Conservation (phyloP, 2,888 invertebrate genomes). For the Rambutsinella grinnellia region DNA sequence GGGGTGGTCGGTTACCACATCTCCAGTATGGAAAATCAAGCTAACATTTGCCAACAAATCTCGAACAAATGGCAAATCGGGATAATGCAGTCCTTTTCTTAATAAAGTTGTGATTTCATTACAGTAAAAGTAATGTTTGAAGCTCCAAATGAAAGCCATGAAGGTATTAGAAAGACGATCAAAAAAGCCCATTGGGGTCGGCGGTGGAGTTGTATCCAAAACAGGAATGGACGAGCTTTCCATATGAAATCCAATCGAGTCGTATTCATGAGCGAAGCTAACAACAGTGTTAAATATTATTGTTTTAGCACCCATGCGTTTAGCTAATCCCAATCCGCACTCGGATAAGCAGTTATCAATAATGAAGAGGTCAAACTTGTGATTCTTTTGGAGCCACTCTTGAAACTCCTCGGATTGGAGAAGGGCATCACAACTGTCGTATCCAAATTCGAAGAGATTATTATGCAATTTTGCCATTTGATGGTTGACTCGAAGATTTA, state of each 20-base stretch:
- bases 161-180: conserved; percentile 19
- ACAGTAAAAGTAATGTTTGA: background rate
- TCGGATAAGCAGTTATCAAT: conserved; percentile 53
- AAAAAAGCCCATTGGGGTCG: conserved; percentile 23
- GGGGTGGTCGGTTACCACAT: conserved; percentile 23
- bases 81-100: background rate
- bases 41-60: conserved; percentile 16
- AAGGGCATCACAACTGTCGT: conserved; percentile 13
- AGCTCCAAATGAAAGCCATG: conserved; percentile 8
- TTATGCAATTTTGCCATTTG: background rate
- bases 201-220: background rate
- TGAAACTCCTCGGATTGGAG: background rate
- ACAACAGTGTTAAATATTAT: conserved; percentile 44
- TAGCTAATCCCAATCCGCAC: conserved; percentile 50
- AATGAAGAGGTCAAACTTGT: conserved; percentile 45
- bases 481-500: conserved; percentile 6
- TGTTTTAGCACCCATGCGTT: conserved; percentile 45
- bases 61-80: conserved; percentile 20
- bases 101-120: conserved; percentile 5
- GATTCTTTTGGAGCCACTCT: conserved; percentile 11
- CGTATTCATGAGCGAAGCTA: conserved; percentile 31
- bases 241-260: conserved; percentile 28
- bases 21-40: conserved; percentile 20
- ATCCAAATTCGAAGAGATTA: background rate
- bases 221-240: conserved; percentile 51